Conservation (phyloP, 1,140 invertebrate species). For the Augochlora pura region DNA sequence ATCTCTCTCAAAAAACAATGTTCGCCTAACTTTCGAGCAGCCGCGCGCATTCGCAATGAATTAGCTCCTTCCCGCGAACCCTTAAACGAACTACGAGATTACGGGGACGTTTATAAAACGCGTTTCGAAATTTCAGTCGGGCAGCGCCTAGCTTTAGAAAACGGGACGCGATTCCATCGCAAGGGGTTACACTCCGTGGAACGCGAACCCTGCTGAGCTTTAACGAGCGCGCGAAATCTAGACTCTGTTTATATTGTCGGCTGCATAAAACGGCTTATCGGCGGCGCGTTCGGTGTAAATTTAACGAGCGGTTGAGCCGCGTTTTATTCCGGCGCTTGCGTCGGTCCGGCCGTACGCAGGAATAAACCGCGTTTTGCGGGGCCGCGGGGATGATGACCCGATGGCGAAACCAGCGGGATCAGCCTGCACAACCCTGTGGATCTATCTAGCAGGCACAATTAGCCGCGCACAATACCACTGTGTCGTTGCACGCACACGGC, state of each 20-base stretch:
- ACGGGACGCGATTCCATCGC: background rate
- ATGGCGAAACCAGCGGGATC: slow-evolving; percentile 55
- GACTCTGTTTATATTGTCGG: slow-evolving; percentile 3
- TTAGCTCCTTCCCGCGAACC: no score
- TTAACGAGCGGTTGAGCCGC: slow-evolving; percentile 36
- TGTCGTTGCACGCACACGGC: slow-evolving; percentile 55
- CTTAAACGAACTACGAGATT: no score
- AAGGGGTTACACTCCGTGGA: background rate
- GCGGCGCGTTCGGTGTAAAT: slow-evolving; percentile 10
- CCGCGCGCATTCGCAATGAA: no score
- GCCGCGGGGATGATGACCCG: slow-evolving; percentile 43
- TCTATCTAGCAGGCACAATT: slow-evolving; percentile 58
- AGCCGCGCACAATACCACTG: slow-evolving; percentile 48
- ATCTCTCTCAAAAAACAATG: no score
- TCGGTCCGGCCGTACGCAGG: slow-evolving; percentile 18
- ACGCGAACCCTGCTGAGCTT: background rate
- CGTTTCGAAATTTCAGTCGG: no score
- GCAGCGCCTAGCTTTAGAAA: no score
- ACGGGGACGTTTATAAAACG: no score
- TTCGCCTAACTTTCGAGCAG: no score
- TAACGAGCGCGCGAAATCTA: background rate
- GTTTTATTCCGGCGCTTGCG: slow-evolving; percentile 33
- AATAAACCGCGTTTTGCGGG: slow-evolving; percentile 51
- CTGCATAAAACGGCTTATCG: slow-evolving; percentile 40
- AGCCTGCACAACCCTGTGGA: slow-evolving; percentile 42